phyloP scores from a whole-genome alignment of 2,113 vertebrate genomes.

The Syngnathoides biaculeatus region DNA sequence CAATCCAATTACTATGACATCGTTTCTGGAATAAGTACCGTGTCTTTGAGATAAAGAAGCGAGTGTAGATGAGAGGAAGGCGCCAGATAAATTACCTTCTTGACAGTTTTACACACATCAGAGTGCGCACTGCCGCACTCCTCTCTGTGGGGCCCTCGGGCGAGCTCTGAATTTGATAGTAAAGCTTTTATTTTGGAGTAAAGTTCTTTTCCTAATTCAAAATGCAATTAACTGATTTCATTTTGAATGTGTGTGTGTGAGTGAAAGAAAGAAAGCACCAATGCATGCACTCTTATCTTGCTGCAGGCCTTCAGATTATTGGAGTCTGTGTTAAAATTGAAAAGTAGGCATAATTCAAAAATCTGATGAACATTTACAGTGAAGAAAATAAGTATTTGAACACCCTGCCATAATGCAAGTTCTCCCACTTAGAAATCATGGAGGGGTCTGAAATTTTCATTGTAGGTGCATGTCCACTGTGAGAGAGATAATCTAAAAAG shows the following conservation, averaged over 20 bases:
- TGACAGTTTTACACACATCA: constrained; percentile 26
- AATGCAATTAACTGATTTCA: constrained; percentile 32
- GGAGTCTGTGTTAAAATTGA: not conserved
- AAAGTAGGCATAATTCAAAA: not conserved
- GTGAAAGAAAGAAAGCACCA: not conserved
- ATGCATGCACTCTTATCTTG: not conserved
- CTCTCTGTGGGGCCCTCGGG: constrained; percentile 15
- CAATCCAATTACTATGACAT: constrained; percentile 18
- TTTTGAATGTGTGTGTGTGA: not conserved
- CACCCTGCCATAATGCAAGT: no score
- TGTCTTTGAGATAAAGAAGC: constrained; percentile 1
- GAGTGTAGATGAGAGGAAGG: constrained; percentile 10
- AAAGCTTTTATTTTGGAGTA: constrained; percentile 53
- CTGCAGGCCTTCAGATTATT: not conserved
- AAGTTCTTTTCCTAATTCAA: constrained; percentile 18
- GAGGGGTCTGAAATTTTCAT: no score
- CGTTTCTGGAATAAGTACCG: constrained; percentile 6
- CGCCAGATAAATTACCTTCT: constrained; percentile 16
- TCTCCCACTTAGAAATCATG: no score
- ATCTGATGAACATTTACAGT: no score
- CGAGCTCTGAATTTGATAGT: constrained; percentile 41
- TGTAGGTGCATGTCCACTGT: no score
- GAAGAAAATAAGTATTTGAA: no score
- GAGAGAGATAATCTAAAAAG: no score
- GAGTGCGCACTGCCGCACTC: constrained; percentile 10